Percentiles rank a stretch among this genome's conserved stretches.
Evolutionary conservation across 1,140 invertebrate species (phyloP).

Genomic region (Samia ricini): DNA sequence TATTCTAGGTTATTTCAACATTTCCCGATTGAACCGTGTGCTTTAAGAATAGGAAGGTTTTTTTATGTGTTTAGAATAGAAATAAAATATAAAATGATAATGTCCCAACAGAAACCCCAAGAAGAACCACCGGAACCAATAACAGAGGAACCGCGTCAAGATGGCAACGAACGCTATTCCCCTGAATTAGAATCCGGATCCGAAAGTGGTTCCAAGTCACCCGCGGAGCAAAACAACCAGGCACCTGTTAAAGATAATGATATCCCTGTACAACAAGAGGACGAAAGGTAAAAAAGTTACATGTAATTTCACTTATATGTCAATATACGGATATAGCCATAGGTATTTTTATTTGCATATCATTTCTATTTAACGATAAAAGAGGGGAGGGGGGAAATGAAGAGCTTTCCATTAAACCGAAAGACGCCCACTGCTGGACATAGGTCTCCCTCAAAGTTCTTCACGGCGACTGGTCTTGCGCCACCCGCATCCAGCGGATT

Average conservation of each 20-base stretch:
- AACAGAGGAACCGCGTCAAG: constrained; percentile 14
- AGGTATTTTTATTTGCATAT: too few relatives aligned
- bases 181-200: constrained; percentile 17
- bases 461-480: too few relatives aligned
- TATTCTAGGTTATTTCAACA: too few relatives aligned
- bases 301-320: too few relatives aligned
- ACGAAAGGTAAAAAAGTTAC: background rate
- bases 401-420: too few relatives aligned
- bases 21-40: too few relatives aligned
- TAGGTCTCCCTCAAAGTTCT: too few relatives aligned
- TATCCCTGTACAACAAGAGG: background rate
- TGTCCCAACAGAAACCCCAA: constrained; percentile 17
- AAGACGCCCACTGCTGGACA: too few relatives aligned
- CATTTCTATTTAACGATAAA: too few relatives aligned
- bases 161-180: constrained; percentile 12
- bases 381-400: too few relatives aligned
- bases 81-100: background rate
- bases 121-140: constrained; percentile 46
- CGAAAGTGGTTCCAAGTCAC: constrained; percentile 5
- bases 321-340: too few relatives aligned
- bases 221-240: background rate
- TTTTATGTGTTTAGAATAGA: background rate
- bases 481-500: too few relatives aligned
- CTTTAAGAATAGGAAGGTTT: background rate
- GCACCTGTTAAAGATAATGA: background rate